phyloP scores from a whole-genome alignment of 1,140 invertebrate species.

The Spodoptera frugiperda region DNA sequence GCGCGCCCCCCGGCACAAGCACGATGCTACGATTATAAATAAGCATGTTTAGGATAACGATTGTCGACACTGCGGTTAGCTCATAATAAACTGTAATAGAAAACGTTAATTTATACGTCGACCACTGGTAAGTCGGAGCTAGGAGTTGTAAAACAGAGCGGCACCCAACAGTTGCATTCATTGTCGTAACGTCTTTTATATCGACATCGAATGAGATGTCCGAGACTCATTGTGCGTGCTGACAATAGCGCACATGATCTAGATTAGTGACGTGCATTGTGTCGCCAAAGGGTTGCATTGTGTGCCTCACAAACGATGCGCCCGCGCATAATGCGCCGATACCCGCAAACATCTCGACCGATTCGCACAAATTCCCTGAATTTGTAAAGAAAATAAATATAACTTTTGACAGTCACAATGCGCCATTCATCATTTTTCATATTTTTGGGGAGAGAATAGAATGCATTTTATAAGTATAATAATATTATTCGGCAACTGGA shows the following conservation, averaged over 20 bases:
- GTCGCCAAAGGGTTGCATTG: conserved; percentile 72
- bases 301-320: conserved; percentile 52
- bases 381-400: conserved; percentile 66
- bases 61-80: conserved; percentile 55
- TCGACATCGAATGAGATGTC: conserved; percentile 65
- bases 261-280: conserved; percentile 73
- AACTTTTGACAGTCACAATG: conserved; percentile 58
- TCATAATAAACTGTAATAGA: conserved; percentile 40
- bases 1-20: conserved; percentile 71
- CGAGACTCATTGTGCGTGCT: conserved; percentile 55
- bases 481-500: conserved; percentile 7
- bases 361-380: conserved; percentile 59
- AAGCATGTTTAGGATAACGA: conserved; percentile 81
- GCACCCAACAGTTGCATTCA: conserved; percentile 29
- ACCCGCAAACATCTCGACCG: conserved; percentile 36
- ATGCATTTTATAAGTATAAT: background rate
- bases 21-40: conserved; percentile 81
- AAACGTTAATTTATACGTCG: conserved; percentile 22
- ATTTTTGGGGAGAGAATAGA: conserved; percentile 6
- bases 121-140: background rate
- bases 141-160: background rate
- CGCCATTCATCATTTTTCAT: conserved; percentile 42
- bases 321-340: conserved; percentile 57
- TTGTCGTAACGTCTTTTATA: conserved; percentile 54
- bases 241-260: conserved; percentile 74